Base-by-base conservation (phyloP, 2,797 vertebrate genomes). In the Anisognathus igniventris region DNA sequence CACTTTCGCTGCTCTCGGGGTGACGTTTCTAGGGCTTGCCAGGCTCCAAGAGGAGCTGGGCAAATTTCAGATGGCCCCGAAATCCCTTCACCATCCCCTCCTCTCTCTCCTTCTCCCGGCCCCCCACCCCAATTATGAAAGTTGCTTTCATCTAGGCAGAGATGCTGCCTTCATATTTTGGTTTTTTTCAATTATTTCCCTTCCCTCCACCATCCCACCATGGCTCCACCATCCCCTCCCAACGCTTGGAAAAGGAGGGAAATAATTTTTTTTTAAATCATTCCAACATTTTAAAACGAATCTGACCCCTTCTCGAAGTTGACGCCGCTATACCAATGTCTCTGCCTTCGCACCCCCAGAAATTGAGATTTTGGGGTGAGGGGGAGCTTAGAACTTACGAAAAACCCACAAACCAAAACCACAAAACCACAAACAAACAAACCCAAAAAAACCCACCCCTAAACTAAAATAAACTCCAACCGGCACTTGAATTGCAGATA, bases 401-500 rank as follows among this genome's bases (percentile, higher is more conserved):
- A 21, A 48, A 67, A 24, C 10, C 50, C 44, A 15, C 6, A 14
- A 54, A 14, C 25, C 30, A 23, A 24, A 58, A 6, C 35, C 25
- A 20, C 54, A 35, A 56, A 62, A 35, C 0, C 25, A 21, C 53
- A 42, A 67, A 53, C 33, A 33, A 67, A 54, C 37, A 12, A 73
- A 50, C 50, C 9, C 11, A 27, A 9, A 42, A 35, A 54, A 58
- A 37, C 5, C n/a, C 40, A 71, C 10, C 39, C 40, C 35, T 28
- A 50, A 56, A 82, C 71, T 70, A 25, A 82, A 75, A 82, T 56
- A 64, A 76, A 62, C 42, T 68, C 48, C 78, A 50, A 39, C 13
- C 8, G 17, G 20, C 42, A 50, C 64, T 57, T 92, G 79, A 90
- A 88, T 84, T 95, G 94, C 95, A 95, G 96, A 96, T 97, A 97